phyloP scores from a whole-genome alignment of 2,888 invertebrate species.

The Cephus spinipes region DNA sequence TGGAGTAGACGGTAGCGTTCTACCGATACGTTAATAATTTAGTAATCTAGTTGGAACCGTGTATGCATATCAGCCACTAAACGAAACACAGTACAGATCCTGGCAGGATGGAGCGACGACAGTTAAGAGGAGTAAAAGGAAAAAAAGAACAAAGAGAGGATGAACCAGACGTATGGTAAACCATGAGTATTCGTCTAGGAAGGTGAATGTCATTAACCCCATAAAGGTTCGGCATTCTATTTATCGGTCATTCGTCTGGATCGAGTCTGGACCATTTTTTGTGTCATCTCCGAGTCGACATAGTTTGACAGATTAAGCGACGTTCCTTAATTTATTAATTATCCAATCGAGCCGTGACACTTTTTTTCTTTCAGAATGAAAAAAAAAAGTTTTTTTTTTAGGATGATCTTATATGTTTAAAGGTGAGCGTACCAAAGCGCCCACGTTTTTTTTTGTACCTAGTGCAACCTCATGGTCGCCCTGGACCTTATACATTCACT shows the following conservation, averaged over 20 bases:
- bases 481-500: background rate
- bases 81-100: constrained; percentile 1
- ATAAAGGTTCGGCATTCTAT: constrained; percentile 14
- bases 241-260: constrained; percentile 19
- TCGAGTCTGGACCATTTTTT: constrained; percentile 16
- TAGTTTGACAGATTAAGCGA: constrained; percentile 18
- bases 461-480: background rate
- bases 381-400: background rate
- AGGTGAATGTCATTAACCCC: constrained; percentile 17
- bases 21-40: constrained; percentile 1
- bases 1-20: background rate
- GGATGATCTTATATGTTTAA: background rate
- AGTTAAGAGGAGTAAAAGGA: background rate
- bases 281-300: background rate
- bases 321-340: constrained; percentile 17
- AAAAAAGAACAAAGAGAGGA: constrained; percentile 7
- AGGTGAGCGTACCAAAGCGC: background rate
- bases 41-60: background rate
- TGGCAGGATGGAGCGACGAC: background rate
- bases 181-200: constrained; percentile 2
- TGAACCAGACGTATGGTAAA: constrained; percentile 7
- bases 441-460: background rate
- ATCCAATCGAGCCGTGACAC: background rate
- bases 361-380: background rate
- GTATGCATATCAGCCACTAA: constrained; percentile 6